These are phyloP conservation scores for Poecilobothrus nobilitatus DNA, from an alignment of 2,888 invertebrate genomes.

Conservation along the genomic window DNA sequence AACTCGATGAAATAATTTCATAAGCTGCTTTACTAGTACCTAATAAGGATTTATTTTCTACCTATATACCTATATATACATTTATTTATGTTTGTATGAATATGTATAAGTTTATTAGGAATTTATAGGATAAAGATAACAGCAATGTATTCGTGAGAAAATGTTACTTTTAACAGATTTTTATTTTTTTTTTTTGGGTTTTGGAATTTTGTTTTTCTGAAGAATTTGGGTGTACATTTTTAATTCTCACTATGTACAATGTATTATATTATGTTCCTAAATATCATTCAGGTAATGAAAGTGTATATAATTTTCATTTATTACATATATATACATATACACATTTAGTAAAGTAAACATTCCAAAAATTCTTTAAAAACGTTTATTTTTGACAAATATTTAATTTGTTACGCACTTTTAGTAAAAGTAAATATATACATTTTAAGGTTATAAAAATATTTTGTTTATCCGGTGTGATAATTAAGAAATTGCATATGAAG, in stretches of 20 bases:
- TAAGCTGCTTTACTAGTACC: too few species aligned
- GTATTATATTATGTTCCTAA: too few species aligned
- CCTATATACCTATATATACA: too few species aligned
- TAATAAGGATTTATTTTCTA: too few species aligned
- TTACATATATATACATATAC: too few species aligned
- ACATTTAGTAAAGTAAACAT: too few species aligned
- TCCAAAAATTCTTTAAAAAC: background rate
- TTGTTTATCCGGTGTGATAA: background rate
- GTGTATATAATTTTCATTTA: too few species aligned
- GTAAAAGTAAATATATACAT: background rate
- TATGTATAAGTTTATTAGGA: too few species aligned
- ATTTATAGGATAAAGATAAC: background rate
- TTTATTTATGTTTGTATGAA: too few species aligned
- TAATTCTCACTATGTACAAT: background rate
- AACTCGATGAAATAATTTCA: too few species aligned
- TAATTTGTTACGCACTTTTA: constrained; percentile 1
- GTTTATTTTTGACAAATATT: background rate
- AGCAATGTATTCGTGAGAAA: background rate
- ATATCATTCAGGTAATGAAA: too few species aligned
- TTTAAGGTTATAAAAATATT: background rate
- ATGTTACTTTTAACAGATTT: background rate
- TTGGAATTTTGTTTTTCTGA: background rate
- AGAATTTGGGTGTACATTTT: background rate
- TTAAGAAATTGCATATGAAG: too few species aligned
- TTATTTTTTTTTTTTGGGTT: background rate